A percentile compares a stretch with the other conserved stretches of the same genome.
Conservation (phyloP, 1,140 invertebrate genomes). For the Drosophila pallidifrons region DNA sequence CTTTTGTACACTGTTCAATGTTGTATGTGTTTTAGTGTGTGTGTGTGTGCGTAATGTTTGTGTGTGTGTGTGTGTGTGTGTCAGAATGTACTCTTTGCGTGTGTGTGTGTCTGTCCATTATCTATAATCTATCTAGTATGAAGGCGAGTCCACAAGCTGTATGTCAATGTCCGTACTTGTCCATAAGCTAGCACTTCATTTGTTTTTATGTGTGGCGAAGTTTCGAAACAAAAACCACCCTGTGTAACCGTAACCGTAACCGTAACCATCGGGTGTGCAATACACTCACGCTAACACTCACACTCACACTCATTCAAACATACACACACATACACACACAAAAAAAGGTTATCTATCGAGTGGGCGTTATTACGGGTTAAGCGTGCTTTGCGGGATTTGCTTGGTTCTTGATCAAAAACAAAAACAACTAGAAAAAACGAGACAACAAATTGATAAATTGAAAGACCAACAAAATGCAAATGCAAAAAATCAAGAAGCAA, state of each 20-base stretch:
- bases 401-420: constrained; percentile 1
- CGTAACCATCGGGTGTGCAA: no score
- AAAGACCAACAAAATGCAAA: neutral
- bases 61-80: constrained; percentile 40
- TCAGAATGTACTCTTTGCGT: constrained; percentile 9
- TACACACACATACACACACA: neutral
- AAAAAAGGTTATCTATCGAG: constrained; percentile 5
- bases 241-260: neutral
- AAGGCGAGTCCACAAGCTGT: constrained; percentile 7
- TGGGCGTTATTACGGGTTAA: constrained; percentile 8
- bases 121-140: constrained; percentile 15
- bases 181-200: constrained; percentile 13
- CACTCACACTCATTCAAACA: neutral
- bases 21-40: constrained; percentile 78
- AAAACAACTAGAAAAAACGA: neutral
- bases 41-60: constrained; percentile 58
- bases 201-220: constrained; percentile 13
- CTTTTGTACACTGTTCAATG: constrained; percentile 65
- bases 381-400: constrained; percentile 7
- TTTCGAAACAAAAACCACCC: neutral
- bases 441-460: neutral
- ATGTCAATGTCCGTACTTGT: constrained; percentile 31
- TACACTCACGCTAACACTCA: no score
- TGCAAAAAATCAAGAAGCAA: neutral
- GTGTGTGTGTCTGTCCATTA: neutral